These are phyloP conservation scores for Epinephelus moara DNA, from an alignment of 2,113 vertebrate species.

Conservation along the genomic window DNA sequence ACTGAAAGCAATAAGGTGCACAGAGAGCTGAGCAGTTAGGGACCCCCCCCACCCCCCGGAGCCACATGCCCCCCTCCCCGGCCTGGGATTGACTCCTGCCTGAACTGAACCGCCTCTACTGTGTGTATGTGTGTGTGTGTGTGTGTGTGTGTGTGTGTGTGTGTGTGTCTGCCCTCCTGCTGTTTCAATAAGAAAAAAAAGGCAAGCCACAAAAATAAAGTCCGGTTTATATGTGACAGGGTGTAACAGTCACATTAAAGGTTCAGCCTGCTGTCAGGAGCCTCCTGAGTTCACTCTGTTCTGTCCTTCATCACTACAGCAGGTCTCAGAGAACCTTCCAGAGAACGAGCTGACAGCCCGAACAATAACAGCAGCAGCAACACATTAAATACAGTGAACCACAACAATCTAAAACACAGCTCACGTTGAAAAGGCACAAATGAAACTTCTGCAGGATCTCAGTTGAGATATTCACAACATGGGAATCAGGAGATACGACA, in stretches of 20 bases:
- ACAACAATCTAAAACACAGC: not conserved
- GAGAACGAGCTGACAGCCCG: not conserved
- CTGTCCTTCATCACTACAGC: not conserved
- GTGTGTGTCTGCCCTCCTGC: not conserved
- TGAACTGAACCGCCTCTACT: not conserved
- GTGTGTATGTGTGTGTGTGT: not conserved
- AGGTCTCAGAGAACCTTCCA: not conserved
- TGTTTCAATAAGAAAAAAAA: slow-evolving; percentile 8
- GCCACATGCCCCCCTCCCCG: slow-evolving; percentile 10
- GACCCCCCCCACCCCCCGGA: slow-evolving; percentile 42
- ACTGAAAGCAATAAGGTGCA: slow-evolving; percentile 60
- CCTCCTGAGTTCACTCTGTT: not conserved
- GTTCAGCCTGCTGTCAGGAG: slow-evolving; percentile 4
- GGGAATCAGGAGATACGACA: no score
- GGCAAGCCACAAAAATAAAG: not conserved
- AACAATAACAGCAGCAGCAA: no score
- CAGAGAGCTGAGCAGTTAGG: slow-evolving; percentile 38
- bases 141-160: not conserved
- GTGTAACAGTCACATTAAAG: slow-evolving; percentile 7
- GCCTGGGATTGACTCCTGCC: slow-evolving; percentile 24
- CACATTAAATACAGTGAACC: no score
- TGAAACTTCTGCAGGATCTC: not conserved
- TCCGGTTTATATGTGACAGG: slow-evolving; percentile 1
- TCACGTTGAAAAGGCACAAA: not conserved
- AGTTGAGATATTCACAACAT: not conserved